Conservation (phyloP, 2,113 vertebrate species). For the Onychostruthus taczanowskii region DNA sequence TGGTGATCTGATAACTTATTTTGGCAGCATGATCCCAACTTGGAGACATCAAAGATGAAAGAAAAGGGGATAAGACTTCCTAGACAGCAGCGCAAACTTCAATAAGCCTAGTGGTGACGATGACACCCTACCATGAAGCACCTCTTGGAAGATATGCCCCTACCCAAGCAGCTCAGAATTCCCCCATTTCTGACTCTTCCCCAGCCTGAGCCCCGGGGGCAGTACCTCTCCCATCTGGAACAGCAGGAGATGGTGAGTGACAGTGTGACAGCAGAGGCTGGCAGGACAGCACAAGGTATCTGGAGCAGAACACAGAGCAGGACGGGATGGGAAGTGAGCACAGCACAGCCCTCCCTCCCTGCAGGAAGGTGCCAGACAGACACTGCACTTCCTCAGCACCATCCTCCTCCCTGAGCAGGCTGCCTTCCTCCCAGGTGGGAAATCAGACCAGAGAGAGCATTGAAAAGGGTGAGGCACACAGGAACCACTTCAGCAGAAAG, state of each 20-base stretch:
- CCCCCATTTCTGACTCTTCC: background rate
- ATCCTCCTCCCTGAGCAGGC: background rate
- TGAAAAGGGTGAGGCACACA: background rate
- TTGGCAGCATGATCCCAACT: background rate
- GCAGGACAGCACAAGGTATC: background rate
- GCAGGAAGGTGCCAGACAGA: background rate
- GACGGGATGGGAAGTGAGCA: background rate
- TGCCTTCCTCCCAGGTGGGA: background rate
- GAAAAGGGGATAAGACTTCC: background rate
- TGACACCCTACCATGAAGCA: background rate
- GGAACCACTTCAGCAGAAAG: background rate
- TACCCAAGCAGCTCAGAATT: background rate
- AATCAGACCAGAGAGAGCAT: background rate
- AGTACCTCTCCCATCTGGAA: background rate
- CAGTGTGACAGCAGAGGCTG: background rate
- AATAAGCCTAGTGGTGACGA: background rate
- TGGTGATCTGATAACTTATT: background rate
- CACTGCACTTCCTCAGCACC: background rate
- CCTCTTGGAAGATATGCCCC: background rate
- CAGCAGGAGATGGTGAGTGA: background rate
- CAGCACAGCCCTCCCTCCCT: background rate
- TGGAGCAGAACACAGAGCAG: background rate
- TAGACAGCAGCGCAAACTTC: background rate
- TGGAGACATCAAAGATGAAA: background rate
- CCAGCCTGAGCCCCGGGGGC: background rate